Evolutionary conservation across 1,140 invertebrate genomes (phyloP), one percentile per base, ranked within the genome.

Genomic region (Hycleus phaleratus): DNA sequence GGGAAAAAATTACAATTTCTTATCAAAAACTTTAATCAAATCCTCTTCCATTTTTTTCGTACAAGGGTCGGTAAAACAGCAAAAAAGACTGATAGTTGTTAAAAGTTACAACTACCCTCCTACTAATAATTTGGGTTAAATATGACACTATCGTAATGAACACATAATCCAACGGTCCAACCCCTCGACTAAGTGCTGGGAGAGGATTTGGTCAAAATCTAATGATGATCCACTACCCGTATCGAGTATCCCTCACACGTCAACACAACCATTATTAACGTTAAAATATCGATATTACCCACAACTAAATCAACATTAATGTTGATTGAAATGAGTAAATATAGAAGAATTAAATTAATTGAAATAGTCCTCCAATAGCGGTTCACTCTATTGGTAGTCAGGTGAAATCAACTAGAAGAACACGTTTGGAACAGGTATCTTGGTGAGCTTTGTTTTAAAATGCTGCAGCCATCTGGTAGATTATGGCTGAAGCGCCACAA

Each of bases 381-480:
- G 56, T 63, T 59, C 65, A 49, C 62, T 69, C 67, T 69, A 56
- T 65, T 59, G 65, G 63, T 62, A 52, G 51, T 60, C 42, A 51
- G 45, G 52, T 32, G 51, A 47, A 67, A 69, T 61, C 67, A 60
- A 58, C 52, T 45, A 51, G 46, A 56, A 56, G 49, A 12, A 52
- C 39, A 62, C 54, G 55, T 57, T 61, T 50, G 61, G 61, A 64
- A 60, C 65, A 68, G 67, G 63, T 67, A 63, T 59, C 67, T 65
- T 55, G 58, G 58, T 54, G 51, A 56, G 50, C 63, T 67, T 61
- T 60, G 58, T 65, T 67, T 67, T 61, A 53, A 62, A 67, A 58
- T 60, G 38, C 58, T 64, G 58, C 60, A 58, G 67, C 67, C 67
- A 69, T 69, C 67, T 69, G 49, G 62, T 60, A 53, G 57, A 45